Evolutionary conservation across 1,140 invertebrate genomes (phyloP).

Genomic region (Cotesia typhae): DNA sequence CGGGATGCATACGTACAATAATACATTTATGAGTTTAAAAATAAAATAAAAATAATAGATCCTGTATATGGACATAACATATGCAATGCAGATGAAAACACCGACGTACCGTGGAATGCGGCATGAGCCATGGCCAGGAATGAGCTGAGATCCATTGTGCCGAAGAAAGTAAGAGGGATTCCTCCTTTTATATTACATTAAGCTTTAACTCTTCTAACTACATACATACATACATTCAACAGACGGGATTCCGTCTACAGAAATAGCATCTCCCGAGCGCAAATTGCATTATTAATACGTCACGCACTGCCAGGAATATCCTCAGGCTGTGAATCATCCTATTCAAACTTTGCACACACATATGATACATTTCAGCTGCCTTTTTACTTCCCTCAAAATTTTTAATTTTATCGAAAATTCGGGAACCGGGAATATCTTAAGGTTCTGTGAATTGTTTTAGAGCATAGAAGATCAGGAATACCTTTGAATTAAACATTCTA

Average conservation of each 20-base stretch:
- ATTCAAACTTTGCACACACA: neutral
- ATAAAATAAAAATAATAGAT: no score
- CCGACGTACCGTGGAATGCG: neutral
- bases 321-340: conserved; percentile 18
- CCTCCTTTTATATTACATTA: conserved; percentile 10
- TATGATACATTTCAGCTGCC: conserved; percentile 6
- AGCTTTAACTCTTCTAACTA: conserved; percentile 2
- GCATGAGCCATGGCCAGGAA: no score
- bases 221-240: neutral
- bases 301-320: conserved; percentile 31
- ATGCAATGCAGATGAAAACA: conserved; percentile 10
- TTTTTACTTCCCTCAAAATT: no score
- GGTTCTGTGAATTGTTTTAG: no score
- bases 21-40: no score
- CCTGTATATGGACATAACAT: neutral
- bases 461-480: no score
- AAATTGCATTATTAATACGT: conserved; percentile 41
- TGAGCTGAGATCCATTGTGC: neutral
- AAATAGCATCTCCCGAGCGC: conserved; percentile 33
- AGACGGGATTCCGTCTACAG: conserved; percentile 28
- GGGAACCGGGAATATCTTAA: no score
- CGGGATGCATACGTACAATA: no score
- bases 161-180: conserved; percentile 18
- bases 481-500: no score
- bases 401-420: no score